Evolutionary conservation across 2,113 vertebrate genomes (phyloP), one percentile per base, ranked within the genome.

Genomic region (Promerops cafer): DNA sequence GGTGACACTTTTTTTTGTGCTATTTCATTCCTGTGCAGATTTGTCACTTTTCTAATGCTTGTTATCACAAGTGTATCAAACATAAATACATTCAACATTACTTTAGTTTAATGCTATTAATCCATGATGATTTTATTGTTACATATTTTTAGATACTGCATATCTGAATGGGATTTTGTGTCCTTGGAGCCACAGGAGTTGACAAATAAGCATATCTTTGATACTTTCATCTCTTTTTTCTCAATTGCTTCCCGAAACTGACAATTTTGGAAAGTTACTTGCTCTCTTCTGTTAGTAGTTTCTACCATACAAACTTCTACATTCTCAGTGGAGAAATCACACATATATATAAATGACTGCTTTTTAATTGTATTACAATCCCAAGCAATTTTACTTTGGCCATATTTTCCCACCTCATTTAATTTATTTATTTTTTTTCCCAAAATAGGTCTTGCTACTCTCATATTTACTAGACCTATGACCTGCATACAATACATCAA

Each of bases 301-400:
- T 70, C 83, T 64, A 57, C 8, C 18, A 72, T 17, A 57, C 6
- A 89, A 31, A 93, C 78, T 75, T 75, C 9, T 6, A 47, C 10
- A 87, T 22, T 52, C 69, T 84, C 65, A 45, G 19, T 40, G 74
- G 84, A 86, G 14, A 84, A 8, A 76, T 45, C 15, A 84, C 35
- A 28, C 65, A 85, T 49, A 72, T 42, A 84, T 14, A 57, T 45
- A 85, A 85, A 65, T 60, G 6, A 70, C 17, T 54, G 23, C 3
- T 53, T 78, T 96, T 93, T 57, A 93, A 93, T 84, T 94, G 81
- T 57, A 52, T 88, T 94, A 66, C 13, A 83, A 47, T 89, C 57
- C 40, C 37, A 93, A 94, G 40, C 21, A 76, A 89, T 83, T 47
- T 70, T 35, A 45, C n/a, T 81, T 50, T 49, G 64, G 33, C 50